Evolutionary conservation across 2,113 vertebrate genomes (phyloP).

Genomic region (Stigmatopora argus): DNA sequence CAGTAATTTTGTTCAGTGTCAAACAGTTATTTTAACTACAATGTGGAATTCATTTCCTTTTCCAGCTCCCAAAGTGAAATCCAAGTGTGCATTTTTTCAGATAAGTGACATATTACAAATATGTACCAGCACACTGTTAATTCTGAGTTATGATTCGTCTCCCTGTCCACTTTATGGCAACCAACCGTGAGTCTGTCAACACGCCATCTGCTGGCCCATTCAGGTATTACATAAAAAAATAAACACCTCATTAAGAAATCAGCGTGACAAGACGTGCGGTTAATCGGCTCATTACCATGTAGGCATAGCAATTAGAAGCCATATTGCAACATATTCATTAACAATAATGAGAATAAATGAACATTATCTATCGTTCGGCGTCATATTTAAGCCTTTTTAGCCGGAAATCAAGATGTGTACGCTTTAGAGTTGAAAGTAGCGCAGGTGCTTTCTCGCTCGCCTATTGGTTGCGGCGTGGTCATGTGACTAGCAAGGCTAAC

Average conservation of each 20-base stretch:
- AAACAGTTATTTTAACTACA: neutral
- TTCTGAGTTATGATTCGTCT: neutral
- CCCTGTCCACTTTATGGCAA: neutral
- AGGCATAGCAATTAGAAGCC: neutral
- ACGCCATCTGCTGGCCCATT: constrained; percentile 55
- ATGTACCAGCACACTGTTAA: neutral
- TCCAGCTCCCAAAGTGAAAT: neutral
- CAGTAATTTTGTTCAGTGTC: neutral
- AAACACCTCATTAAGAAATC: neutral
- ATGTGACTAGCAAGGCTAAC: neutral
- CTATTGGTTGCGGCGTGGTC: neutral
- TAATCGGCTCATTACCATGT: constrained; percentile 1
- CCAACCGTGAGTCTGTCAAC: constrained; percentile 5
- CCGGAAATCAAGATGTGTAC: neutral
- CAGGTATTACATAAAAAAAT: constrained; percentile 29
- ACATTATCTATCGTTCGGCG: neutral
- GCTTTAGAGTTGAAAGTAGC: neutral
- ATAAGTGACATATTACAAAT: neutral
- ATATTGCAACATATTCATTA: neutral
- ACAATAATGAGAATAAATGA: no score
- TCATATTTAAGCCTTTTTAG: neutral
- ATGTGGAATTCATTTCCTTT: neutral
- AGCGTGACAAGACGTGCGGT: neutral
- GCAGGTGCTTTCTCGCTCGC: neutral
- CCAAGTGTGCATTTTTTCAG: neutral